These are phyloP conservation scores for Monodelphis domestica DNA, from an alignment of 2,797 vertebrate species.

Conservation along the genomic window DNA sequence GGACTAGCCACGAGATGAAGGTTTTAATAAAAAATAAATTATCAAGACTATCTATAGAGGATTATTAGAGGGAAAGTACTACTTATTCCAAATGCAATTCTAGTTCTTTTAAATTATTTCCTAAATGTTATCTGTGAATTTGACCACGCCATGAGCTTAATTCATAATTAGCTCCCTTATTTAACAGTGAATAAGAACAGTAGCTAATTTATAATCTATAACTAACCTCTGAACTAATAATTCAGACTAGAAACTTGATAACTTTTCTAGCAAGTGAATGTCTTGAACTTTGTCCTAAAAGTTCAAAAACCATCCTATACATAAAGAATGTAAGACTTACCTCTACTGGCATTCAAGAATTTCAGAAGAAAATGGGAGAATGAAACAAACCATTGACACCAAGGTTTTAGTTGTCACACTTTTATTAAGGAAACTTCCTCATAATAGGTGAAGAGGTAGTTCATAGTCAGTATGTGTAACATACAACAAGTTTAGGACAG, in stretches of 20 bases:
- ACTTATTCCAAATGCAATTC: neutral
- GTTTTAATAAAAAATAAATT: neutral
- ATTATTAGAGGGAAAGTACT: neutral
- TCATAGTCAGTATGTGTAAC: constrained; percentile 81
- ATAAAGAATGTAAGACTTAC: constrained; percentile 42
- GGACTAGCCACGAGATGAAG: neutral
- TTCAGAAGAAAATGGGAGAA: neutral
- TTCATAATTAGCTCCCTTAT: neutral
- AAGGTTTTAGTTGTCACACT: constrained; percentile 79
- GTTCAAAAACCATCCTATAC: constrained; percentile 8
- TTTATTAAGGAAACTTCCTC: constrained; percentile 80
- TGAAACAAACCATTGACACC: constrained; percentile 65
- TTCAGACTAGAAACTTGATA: neutral
- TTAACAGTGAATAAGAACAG: neutral
- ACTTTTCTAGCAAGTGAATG: neutral
- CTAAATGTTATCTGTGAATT: neutral
- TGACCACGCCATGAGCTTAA: neutral
- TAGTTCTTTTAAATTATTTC: neutral
- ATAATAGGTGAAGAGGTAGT: constrained; percentile 86
- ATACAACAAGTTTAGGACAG: constrained; percentile 79
- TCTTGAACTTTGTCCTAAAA: constrained; percentile 26
- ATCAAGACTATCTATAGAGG: neutral
- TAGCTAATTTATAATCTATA: neutral
- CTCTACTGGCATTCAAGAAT: constrained; percentile 50
- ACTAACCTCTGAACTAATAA: neutral